Evolutionary conservation across 30 jellyfish, hydroid and myxozoan genomes (phyloP), one percentile per base, ranked within the genome.

Genomic region (Mastigias papua): DNA sequence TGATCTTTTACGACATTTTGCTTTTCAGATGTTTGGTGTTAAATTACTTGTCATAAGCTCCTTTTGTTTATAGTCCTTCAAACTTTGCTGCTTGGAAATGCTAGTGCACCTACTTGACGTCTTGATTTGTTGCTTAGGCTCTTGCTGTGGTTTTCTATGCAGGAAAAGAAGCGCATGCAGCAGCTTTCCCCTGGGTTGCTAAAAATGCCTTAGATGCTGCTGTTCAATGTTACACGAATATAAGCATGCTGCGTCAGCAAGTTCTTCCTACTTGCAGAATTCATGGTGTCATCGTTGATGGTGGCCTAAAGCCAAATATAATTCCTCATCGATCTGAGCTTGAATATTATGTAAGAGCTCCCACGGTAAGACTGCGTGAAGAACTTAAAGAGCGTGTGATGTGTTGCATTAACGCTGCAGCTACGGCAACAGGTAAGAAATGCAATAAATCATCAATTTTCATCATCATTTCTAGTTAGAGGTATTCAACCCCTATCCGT

Each of bases 151-250:
- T 4, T 42, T 42, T 42, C 13, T 54, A 3, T 7, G 0, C 57
- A 92, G 98, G 98, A 6, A 92, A 92, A 48, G 90, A 94, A 35
- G 84, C 98, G 1, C 98, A 94, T 66, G 98, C 98, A 1, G 96
- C 98, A 1, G 96, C 92, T 54, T 94, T 94, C 17, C 98, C 98
- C 0, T 94, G 98, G 98, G 95, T 76, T 46, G 98, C 92, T 37
- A 85, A 82, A 20, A 94, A 94, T 77, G 98, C 98, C 1, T 84
- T 94, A 82, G 98, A 94, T 89, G 98, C 98, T 7, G 97, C 97
- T 10, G 97, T 94, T 31, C 89, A 79, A 31, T 94, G 98, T 84
- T 94, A 94, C 71, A 94, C 68, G 76, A 84, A 84, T 67, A 76
- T 89, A 2, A 88, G 97, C 75, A 94, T 94, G 98, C 48, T 94